Base-by-base conservation (phyloP, 2,888 invertebrate species). In the Tubulanus polymorphus region DNA sequence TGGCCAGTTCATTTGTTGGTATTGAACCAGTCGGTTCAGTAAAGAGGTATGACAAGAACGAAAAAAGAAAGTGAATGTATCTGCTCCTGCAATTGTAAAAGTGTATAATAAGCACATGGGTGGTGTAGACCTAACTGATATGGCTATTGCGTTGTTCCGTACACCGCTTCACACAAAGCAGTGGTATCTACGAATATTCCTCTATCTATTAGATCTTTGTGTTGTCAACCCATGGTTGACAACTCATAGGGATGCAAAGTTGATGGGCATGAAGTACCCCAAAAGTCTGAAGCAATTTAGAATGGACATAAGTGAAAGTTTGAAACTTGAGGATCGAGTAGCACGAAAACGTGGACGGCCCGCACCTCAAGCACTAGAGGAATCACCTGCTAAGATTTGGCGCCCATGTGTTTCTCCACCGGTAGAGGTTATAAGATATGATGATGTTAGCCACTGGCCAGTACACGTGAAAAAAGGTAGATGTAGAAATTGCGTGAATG, bases 91-190 rank as follows among this genome's bases (percentile, higher is more conserved):
- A 15, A 3, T 48, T 18, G 48, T 48, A 15, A 48, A 48, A 15
- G 23, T 23, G 20, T 48, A 48, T 26, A 48, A 48, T 26, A 48
- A 2, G n/a, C 27, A 48, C 28, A 48, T 3, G 48, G 48, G 28
- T 2, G 48, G 48, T 10, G 48, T 48, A 29, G 3, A 48, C 28
- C n/a, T 55, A 15, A 32, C 48, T 3, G 48, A 48, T 10, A 18
- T 18, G 10, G 3, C 30, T 28, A 26, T 48, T 3, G 27, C 48
- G 3, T 30, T 48, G 5, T 48, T 3, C 12, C 48, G 48, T 3
- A 48, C 29, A n/a, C 27, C 27, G 2, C 5, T 48, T 3, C 26
- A 12, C 3, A 2, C 48, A 48, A 26, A 29, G n/a, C 18, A 26
- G 27, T 48, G 26, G 23, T 48, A 48, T 27, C 27, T 48, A 2